Conservation (phyloP, 2,888 invertebrate genomes). For the Eilema griseolum region DNA sequence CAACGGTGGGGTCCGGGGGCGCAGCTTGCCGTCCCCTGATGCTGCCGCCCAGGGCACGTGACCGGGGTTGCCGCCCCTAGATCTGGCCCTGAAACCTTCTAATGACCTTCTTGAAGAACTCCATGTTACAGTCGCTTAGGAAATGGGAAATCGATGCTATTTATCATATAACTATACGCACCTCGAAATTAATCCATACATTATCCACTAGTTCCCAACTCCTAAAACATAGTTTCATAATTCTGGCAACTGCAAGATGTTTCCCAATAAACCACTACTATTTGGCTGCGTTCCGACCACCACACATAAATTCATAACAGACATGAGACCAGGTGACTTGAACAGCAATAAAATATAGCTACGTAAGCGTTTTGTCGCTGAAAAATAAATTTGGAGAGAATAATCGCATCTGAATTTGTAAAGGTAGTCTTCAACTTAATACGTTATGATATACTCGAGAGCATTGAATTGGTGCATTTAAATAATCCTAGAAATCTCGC, state of each 20-base stretch:
- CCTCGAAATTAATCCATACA: neutral
- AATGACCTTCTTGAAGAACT: too few species aligned
- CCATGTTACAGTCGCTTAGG: too few species aligned
- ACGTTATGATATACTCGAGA: neutral
- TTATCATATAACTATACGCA: neutral
- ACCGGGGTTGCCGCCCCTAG: too few species aligned
- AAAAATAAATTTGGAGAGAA: conserved; percentile 11
- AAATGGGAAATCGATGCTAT: neutral
- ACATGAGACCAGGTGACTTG: conserved; percentile 67
- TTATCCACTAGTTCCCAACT: conserved; percentile 30
- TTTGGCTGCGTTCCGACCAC: conserved; percentile 69
- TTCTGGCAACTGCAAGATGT: conserved; percentile 57
- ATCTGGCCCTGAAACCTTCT: too few species aligned
- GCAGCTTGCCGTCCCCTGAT: too few species aligned
- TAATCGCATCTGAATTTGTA: neutral
- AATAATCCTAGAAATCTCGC: too few species aligned
- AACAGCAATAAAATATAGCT: conserved; percentile 58
- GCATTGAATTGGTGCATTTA: too few species aligned
- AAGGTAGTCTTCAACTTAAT: neutral
- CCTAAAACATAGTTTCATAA: conserved; percentile 50
- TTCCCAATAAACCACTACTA: conserved; percentile 61
- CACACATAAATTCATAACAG: conserved; percentile 65
- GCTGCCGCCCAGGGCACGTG: too few species aligned
- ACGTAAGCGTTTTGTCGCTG: conserved; percentile 16
- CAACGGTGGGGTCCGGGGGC: too few species aligned